A percentile compares a stretch with the other conserved stretches of the same genome.
Conservation (phyloP, 1,140 invertebrate genomes). For the Cryptotermes secundus region DNA sequence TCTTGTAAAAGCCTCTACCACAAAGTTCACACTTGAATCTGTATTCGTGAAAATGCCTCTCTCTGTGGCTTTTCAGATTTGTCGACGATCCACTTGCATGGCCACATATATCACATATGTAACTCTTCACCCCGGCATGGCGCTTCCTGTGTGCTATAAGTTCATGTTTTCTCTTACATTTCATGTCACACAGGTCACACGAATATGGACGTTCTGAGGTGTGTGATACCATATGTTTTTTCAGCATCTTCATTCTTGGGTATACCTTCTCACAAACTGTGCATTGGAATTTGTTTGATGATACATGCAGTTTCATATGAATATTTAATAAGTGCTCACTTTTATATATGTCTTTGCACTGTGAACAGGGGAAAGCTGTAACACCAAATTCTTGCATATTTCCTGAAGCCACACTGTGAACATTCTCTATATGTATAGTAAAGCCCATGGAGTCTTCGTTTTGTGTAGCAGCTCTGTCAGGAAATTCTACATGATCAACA, state of each 20-base stretch:
- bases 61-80: background rate
- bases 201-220: constrained; percentile 60
- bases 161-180: constrained; percentile 54
- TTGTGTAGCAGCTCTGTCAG: background rate
- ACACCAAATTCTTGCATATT: background rate
- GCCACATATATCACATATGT: constrained; percentile 25
- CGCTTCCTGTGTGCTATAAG: constrained; percentile 23
- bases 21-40: constrained; percentile 20
- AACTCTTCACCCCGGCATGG: background rate
- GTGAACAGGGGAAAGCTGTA: background rate
- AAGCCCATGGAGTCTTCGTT: background rate
- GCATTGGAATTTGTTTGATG: constrained; percentile 44
- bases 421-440: too few relatives aligned
- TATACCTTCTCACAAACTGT: constrained; percentile 59
- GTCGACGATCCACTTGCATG: background rate
- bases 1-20: background rate
- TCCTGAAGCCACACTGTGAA: too few relatives aligned
- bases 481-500: background rate
- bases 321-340: background rate
- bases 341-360: background rate
- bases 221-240: constrained; percentile 46
- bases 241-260: constrained; percentile 45
- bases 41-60: constrained; percentile 23
- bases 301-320: constrained; percentile 17
- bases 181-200: constrained; percentile 65